These are phyloP conservation scores for Tetranychus urticae DNA, from an alignment of 1,140 invertebrate species.

Conservation along the genomic window DNA sequence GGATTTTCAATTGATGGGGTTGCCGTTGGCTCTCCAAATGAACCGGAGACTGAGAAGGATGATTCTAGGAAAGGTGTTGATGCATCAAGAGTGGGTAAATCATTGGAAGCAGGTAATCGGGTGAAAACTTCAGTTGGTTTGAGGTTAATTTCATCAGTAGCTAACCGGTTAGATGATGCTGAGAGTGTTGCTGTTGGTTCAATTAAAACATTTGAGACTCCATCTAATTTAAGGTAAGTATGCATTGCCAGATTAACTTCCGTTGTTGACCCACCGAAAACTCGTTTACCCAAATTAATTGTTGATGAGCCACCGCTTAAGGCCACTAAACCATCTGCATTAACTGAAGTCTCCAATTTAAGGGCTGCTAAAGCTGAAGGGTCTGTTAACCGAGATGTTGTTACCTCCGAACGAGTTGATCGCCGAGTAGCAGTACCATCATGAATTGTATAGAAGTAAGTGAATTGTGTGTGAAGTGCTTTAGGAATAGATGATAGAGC, in stretches of 20 bases:
- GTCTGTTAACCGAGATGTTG: slow-evolving; percentile 6
- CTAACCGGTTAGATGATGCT: too few relatives aligned
- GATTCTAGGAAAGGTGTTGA: neutral
- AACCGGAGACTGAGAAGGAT: neutral
- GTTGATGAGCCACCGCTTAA: slow-evolving; percentile 12
- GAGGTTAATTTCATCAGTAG: neutral
- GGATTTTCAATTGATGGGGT: neutral
- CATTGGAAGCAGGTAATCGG: neutral
- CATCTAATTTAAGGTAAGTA: slow-evolving; percentile 16
- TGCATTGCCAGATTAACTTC: slow-evolving; percentile 18
- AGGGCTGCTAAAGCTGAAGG: slow-evolving; percentile 1
- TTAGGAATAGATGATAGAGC: slow-evolving; percentile 8
- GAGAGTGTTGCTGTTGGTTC: slow-evolving; percentile 17
- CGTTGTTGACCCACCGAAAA: slow-evolving; percentile 17
- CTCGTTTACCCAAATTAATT: slow-evolving; percentile 16
- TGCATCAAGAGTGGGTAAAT: neutral
- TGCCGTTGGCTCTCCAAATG: neutral
- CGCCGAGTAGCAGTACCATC: slow-evolving; percentile 10
- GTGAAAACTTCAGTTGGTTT: neutral
- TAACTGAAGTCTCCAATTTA: slow-evolving; percentile 8
- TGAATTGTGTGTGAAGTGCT: slow-evolving; percentile 10
- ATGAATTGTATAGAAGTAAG: slow-evolving; percentile 14
- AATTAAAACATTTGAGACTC: slow-evolving; percentile 15
- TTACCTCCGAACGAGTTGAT: slow-evolving; percentile 11
- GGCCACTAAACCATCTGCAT: slow-evolving; percentile 14